Conservation (phyloP, 2,797 vertebrate species). For the Lophotriccus pileatus region DNA sequence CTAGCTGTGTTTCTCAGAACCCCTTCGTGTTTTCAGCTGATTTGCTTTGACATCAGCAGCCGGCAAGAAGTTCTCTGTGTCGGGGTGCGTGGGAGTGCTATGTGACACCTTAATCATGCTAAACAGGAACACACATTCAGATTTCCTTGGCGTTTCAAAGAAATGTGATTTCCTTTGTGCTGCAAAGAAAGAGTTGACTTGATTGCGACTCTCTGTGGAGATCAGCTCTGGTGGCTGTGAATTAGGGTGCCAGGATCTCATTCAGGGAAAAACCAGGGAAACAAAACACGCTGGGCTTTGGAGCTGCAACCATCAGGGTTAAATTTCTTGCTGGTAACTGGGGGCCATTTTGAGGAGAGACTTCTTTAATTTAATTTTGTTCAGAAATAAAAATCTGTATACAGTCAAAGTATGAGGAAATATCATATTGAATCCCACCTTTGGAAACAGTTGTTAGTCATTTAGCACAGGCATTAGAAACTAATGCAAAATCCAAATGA, state of each 20-base stretch:
- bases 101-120: conserved; percentile 71
- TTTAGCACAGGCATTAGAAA: neutral
- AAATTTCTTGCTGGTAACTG: neutral
- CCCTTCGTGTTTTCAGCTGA: conserved; percentile 50
- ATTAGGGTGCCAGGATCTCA: conserved; percentile 22
- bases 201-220: conserved; percentile 49
- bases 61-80: conserved; percentile 62
- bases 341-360: neutral
- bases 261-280: neutral
- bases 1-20: conserved; percentile 54
- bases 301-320: neutral
- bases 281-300: neutral
- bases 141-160: conserved; percentile 58
- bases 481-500: neutral
- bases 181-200: conserved; percentile 52
- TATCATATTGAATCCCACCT: neutral
- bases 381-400: neutral
- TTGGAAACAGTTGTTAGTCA: neutral
- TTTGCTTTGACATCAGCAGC: conserved; percentile 70
- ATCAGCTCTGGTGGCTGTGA: neutral
- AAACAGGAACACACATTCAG: conserved; percentile 67
- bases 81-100: conserved; percentile 64
- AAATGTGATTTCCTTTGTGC: conserved; percentile 68
- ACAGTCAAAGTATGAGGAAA: neutral
- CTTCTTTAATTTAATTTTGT: neutral